Percentiles rank a stretch among this genome's conserved stretches.
phyloP scores from a whole-genome alignment of 2,888 invertebrate species.

The Theretra japonica region DNA sequence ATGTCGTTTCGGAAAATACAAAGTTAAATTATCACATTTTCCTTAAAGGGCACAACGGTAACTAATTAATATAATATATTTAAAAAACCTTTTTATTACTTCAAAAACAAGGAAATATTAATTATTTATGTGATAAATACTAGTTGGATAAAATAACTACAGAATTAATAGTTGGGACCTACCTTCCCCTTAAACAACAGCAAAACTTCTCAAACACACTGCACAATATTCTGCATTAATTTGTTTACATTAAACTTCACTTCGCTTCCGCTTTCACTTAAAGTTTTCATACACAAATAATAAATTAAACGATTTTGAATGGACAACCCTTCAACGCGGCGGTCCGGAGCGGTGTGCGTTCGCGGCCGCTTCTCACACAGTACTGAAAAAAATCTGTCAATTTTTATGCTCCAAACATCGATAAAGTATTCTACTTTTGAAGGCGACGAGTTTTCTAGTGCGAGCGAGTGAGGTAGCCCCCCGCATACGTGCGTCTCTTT shows the following conservation, averaged over 20 bases:
- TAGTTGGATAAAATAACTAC: constrained; percentile 2
- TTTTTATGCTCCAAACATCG: constrained; percentile 84
- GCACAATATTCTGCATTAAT: constrained; percentile 53
- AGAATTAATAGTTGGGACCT: constrained; percentile 37
- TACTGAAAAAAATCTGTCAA: constrained; percentile 85
- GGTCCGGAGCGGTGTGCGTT: constrained; percentile 55
- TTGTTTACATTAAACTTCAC: constrained; percentile 54
- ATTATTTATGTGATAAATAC: neutral
- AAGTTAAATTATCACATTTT: neutral
- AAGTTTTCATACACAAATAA: constrained; percentile 50
- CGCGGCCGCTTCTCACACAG: constrained; percentile 68
- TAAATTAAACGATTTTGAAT: constrained; percentile 54
- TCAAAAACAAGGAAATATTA: too few species aligned
- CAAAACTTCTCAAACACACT: constrained; percentile 53
- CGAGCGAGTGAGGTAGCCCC: constrained; percentile 54
- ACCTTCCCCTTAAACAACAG: constrained; percentile 48
- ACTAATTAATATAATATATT: neutral
- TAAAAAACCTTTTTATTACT: neutral
- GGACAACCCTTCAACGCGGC: constrained; percentile 66
- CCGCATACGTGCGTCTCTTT: constrained; percentile 64
- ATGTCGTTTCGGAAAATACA: constrained; percentile 10
- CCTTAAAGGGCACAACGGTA: neutral
- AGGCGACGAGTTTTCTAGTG: constrained; percentile 76
- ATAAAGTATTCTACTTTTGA: constrained; percentile 82
- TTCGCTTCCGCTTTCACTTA: constrained; percentile 46